Evolutionary conservation across 2,888 invertebrate genomes (phyloP).

Genomic region (Mesorhabditis belari): DNA sequence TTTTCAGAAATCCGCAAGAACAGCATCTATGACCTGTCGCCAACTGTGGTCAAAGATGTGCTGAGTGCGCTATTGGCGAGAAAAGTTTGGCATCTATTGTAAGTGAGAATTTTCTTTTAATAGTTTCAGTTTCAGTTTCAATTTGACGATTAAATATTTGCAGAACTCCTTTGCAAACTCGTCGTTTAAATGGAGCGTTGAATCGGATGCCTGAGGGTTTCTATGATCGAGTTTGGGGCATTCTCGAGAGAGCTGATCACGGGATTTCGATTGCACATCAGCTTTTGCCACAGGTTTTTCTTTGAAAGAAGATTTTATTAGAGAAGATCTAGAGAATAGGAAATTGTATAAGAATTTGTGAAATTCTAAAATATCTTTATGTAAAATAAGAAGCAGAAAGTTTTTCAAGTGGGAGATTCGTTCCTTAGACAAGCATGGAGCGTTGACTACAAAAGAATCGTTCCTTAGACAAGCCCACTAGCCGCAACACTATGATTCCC

Average conservation of each 20-base stretch:
- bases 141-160: constrained; percentile 51
- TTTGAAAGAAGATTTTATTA: not conserved
- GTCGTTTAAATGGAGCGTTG: constrained; percentile 87
- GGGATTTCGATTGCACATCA: constrained; percentile 74
- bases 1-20: constrained; percentile 22
- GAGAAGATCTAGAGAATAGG: no score
- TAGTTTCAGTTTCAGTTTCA: constrained; percentile 2
- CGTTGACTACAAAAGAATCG: no score
- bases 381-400: no score
- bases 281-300: constrained; percentile 69
- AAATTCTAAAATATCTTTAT: no score
- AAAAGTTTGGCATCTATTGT: constrained; percentile 48
- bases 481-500: no score
- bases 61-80: constrained; percentile 44
- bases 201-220: constrained; percentile 89
- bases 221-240: constrained; percentile 92
- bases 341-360: no score
- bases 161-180: constrained; percentile 70
- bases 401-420: no score
- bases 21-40: constrained; percentile 50
- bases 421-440: no score
- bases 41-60: constrained; percentile 49
- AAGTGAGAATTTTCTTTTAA: constrained; percentile 8
- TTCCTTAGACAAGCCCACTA: no score
- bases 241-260: constrained; percentile 76